Evolutionary conservation across 2,113 vertebrate species (phyloP).

Genomic region (Pterocles burchelli): DNA sequence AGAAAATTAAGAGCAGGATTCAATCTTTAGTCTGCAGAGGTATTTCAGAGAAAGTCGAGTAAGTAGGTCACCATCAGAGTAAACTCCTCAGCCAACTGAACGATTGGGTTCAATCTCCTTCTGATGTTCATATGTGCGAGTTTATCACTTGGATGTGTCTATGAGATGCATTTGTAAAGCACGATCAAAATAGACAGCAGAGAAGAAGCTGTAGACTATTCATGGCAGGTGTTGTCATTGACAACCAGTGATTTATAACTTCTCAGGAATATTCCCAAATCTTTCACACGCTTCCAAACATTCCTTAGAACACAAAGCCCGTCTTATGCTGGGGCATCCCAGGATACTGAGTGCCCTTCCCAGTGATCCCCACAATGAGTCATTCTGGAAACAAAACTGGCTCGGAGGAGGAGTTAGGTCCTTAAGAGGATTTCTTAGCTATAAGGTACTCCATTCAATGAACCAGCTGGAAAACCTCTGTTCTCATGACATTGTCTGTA

Average conservation of each 20-base stretch:
- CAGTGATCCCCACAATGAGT: neutral
- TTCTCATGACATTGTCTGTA: neutral
- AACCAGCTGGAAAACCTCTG: neutral
- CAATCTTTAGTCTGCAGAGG: neutral
- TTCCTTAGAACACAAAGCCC: neutral
- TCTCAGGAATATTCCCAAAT: neutral
- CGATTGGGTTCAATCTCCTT: slow-evolving; percentile 15
- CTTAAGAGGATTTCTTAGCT: neutral
- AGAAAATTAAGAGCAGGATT: neutral
- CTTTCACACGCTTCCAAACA: neutral
- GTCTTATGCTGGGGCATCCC: neutral
- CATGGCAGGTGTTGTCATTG: slow-evolving; percentile 64
- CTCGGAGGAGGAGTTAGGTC: neutral
- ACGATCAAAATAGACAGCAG: slow-evolving; percentile 46
- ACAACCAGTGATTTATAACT: slow-evolving; percentile 40
- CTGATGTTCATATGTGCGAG: slow-evolving; percentile 24
- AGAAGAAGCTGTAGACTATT: slow-evolving; percentile 45
- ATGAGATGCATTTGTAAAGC: slow-evolving; percentile 54
- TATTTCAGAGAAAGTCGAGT: neutral
- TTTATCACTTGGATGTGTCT: slow-evolving; percentile 52
- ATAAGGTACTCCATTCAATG: neutral
- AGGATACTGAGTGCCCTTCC: neutral
- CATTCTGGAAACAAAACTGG: neutral
- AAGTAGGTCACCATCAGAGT: slow-evolving; percentile 43
- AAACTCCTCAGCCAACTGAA: slow-evolving; percentile 14